Conservation (phyloP, 2,888 invertebrate species). For the Poecilus cupreus region DNA sequence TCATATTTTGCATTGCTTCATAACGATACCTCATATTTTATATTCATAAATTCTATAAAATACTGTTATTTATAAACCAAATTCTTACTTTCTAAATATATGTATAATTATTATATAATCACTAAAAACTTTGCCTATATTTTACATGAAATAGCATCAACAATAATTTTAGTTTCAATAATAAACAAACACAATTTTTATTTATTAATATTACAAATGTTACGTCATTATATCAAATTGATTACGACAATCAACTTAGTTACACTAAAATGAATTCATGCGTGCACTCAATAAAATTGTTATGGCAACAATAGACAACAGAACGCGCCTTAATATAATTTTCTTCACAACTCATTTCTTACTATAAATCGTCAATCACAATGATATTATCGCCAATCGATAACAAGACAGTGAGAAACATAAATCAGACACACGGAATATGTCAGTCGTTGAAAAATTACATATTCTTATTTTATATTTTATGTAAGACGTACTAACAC, state of each 20-base stretch:
- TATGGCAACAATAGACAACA: slow-evolving; percentile 41
- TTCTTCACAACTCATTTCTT: slow-evolving; percentile 35
- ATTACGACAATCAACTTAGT: slow-evolving; percentile 22
- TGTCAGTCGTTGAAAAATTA: not conserved
- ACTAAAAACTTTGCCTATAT: not conserved
- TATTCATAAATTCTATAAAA: not conserved
- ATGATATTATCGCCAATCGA: not conserved
- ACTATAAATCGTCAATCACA: slow-evolving; percentile 3
- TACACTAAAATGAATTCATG: slow-evolving; percentile 40
- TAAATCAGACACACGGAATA: not conserved
- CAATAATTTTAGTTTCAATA: too few relatives aligned
- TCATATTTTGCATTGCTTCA: not conserved
- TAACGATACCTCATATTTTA: not conserved
- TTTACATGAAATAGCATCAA: too few relatives aligned
- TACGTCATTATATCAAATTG: not conserved
- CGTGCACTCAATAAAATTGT: slow-evolving; percentile 32
- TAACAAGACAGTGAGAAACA: not conserved
- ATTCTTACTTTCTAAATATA: not conserved
- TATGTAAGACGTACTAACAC: too few relatives aligned
- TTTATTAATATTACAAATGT: not conserved
- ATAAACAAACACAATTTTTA: not conserved
- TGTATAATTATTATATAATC: not conserved
- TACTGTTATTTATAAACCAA: not conserved
- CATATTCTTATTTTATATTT: too few relatives aligned
- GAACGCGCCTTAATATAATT: slow-evolving; percentile 36